phyloP scores from a whole-genome alignment of 1,140 invertebrate genomes.

The Triops longicaudatus region DNA sequence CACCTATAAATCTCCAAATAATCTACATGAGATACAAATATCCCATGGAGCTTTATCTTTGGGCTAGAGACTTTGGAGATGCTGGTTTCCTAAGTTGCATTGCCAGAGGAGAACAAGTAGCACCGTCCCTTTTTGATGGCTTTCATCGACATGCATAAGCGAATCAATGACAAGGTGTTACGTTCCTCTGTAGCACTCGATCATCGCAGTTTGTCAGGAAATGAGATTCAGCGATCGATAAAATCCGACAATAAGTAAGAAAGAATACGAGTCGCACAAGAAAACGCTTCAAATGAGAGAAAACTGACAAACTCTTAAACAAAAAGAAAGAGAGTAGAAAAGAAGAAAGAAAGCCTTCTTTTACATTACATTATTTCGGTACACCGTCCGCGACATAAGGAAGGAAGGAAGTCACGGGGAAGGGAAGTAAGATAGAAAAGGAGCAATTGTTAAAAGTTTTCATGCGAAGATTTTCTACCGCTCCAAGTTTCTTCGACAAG shows the following conservation, averaged over 20 bases:
- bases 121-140: background rate
- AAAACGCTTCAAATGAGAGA: background rate
- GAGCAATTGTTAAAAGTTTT: background rate
- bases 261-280: background rate
- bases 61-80: too few relatives aligned
- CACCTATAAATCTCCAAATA: too few relatives aligned
- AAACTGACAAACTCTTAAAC: background rate
- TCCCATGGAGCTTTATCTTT: too few relatives aligned
- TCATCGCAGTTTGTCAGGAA: background rate
- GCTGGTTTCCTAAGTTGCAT: too few relatives aligned
- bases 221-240: background rate
- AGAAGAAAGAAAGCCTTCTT: background rate
- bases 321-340: background rate
- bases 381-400: background rate
- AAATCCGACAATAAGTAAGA: too few relatives aligned
- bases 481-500: background rate
- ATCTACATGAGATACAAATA: too few relatives aligned
- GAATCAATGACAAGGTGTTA: background rate
- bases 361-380: background rate
- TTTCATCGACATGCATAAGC: constrained; percentile 7
- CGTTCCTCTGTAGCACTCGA: background rate
- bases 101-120: too few relatives aligned
- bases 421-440: background rate
- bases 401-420: background rate
- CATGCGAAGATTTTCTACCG: too few relatives aligned